Base-by-base conservation (phyloP, 2,797 vertebrate genomes). In the Morus bassanus region DNA sequence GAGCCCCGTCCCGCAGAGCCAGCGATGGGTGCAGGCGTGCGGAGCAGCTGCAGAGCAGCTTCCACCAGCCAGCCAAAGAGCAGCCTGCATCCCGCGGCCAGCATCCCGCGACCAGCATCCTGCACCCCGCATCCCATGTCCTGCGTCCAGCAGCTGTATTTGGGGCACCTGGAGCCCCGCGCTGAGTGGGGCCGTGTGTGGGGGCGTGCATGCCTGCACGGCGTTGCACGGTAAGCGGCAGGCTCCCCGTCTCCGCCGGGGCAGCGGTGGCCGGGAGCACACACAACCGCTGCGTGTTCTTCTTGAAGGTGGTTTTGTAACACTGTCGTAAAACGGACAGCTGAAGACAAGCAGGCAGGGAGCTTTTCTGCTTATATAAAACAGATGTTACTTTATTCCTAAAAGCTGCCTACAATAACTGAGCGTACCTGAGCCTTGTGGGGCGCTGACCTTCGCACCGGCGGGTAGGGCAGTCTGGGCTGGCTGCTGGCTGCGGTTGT, bases 251-350 rank as follows among this genome's bases (percentile, higher is more conserved):
- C 37, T 6, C 23, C 2, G 11, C 76, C 18, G 5, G 31, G 48
- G 76, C 19, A 9, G 37, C 2, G 31, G 37, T 3, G 76, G 61
- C 61, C 28, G 3, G 77, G 13, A 67, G 37, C 60, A 7, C 18
- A 1, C 64, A 0, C 28, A 17, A 0, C 43, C 9, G 2, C 51
- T 2, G 22, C 0, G 51, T 12, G 43, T 6, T 39, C 12, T 28
- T 23, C 54, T n/a, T 0, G 2, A 11, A 15, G 31, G 45, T 15
- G 78, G 19, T 24, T 60, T 43, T 0, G 21, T 23, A 30, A 60
- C 2, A 2, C 23, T 5, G 35, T 12, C 3, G 1, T 18, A 35
- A 51, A 59, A 18, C 0, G 1, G 24, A 6, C 15, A 43, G 46
- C 54, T 56, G 7, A 8, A 54, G 51, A 30, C 24, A 9, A 24